phyloP scores from a whole-genome alignment of 2,888 invertebrate species.

The Antitype chi region DNA sequence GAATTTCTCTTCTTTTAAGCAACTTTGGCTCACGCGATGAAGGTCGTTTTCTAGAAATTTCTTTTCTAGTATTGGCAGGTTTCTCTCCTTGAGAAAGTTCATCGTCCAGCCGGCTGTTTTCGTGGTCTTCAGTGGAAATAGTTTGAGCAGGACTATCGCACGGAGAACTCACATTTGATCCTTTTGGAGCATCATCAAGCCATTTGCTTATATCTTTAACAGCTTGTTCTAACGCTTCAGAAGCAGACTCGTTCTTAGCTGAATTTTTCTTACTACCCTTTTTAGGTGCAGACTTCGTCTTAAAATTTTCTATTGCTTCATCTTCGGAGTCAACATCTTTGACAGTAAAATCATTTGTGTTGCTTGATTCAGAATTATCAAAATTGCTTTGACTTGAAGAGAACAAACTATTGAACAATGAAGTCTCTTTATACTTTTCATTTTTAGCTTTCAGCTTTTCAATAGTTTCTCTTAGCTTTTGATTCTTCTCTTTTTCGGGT shows the following conservation, averaged over 20 bases:
- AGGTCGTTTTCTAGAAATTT: conserved; percentile 86
- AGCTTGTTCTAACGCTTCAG: conserved; percentile 91
- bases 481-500: conserved; percentile 88
- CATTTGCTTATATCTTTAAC: conserved; percentile 97
- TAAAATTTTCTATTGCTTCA: conserved; percentile 71
- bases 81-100: conserved; percentile 84
- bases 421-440: conserved; percentile 87
- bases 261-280: conserved; percentile 85
- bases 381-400: conserved; percentile 74
- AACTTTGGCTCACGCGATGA: conserved; percentile 85
- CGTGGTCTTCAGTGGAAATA: conserved; percentile 91
- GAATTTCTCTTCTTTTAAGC: conserved; percentile 92
- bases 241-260: conserved; percentile 90
- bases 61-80: conserved; percentile 80
- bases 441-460: conserved; percentile 92
- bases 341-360: conserved; percentile 72
- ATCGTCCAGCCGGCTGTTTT: conserved; percentile 87
- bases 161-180: conserved; percentile 94
- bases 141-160: conserved; percentile 94
- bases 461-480: conserved; percentile 90
- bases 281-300: conserved; percentile 76
- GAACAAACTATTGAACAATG: conserved; percentile 81
- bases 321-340: conserved; percentile 74
- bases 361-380: conserved; percentile 74
- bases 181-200: conserved; percentile 95